phyloP scores from a whole-genome alignment of 2,113 vertebrate genomes.

The Garra rufa region DNA sequence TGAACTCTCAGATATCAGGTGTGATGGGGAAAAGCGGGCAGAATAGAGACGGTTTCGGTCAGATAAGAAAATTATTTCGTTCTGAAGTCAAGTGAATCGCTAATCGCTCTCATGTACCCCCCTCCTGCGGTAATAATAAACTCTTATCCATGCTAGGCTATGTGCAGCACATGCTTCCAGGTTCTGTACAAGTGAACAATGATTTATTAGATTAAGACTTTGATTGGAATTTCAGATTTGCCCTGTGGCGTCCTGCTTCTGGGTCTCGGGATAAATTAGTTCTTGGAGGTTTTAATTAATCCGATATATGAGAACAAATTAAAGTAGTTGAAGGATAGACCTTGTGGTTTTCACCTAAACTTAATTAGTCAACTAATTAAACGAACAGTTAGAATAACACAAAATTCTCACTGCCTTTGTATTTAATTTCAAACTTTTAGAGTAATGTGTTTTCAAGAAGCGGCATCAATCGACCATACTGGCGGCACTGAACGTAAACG shows the following conservation, averaged over 20 bases:
- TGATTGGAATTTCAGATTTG: not conserved
- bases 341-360: not conserved
- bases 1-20: slow-evolving; percentile 52
- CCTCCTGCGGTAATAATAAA: not conserved
- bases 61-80: slow-evolving; percentile 42
- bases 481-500: too few species aligned
- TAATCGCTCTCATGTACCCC: slow-evolving; percentile 49
- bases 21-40: slow-evolving; percentile 32
- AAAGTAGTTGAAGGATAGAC: not conserved
- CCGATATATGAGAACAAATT: not conserved
- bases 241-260: not conserved
- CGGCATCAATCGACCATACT: too few species aligned
- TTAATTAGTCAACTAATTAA: not conserved
- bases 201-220: slow-evolving; percentile 18
- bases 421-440: not conserved
- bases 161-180: not conserved
- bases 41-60: slow-evolving; percentile 45
- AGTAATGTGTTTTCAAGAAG: not conserved
- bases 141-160: not conserved
- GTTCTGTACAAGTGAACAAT: not conserved
- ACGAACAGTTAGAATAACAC: not conserved
- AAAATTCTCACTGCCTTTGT: not conserved
- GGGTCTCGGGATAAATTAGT: not conserved
- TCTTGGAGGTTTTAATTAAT: not conserved
- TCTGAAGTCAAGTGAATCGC: slow-evolving; percentile 24